phyloP scores from a whole-genome alignment of 37 sponge, comb jelly and placozoan genomes.

The Chondrosia reniformis region DNA sequence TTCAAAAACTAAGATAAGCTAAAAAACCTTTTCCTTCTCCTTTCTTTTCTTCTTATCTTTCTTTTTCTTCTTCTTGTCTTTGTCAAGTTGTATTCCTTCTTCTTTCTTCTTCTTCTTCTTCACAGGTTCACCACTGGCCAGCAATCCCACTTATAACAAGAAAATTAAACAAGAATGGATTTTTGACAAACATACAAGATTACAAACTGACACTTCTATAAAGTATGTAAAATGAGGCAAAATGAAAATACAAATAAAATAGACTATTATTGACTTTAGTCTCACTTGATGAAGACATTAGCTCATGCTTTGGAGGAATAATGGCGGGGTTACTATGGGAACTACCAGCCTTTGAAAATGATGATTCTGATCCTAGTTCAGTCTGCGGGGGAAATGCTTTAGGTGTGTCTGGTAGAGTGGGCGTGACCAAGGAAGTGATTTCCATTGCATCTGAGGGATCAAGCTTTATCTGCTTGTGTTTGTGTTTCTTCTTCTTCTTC shows the following conservation, averaged over 20 bases:
- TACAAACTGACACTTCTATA: too few species aligned
- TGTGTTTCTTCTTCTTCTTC: conserved; percentile 66
- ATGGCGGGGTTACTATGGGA: not conserved
- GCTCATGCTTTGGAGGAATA: not conserved
- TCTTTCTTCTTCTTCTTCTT: conserved; percentile 55
- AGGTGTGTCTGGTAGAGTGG: conserved; percentile 11
- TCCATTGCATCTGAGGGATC: conserved; percentile 14
- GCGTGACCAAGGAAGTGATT: conserved; percentile 4
- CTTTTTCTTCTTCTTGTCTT: conserved; percentile 59
- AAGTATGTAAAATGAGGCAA: too few species aligned
- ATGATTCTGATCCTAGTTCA: not conserved
- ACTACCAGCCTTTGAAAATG: not conserved
- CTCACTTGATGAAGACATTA: too few species aligned
- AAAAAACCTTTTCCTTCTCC: conserved; percentile 41
- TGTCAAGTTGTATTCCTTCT: conserved; percentile 43
- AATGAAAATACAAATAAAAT: too few species aligned
- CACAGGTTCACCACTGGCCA: conserved; percentile 2
- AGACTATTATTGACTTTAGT: too few species aligned
- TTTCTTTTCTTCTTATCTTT: conserved; percentile 40
- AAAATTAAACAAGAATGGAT: too few species aligned
- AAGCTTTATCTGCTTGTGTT: conserved; percentile 52
- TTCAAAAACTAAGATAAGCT: too few species aligned
- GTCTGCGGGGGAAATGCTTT: too few species aligned
- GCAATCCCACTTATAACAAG: too few species aligned
- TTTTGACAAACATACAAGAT: too few species aligned